Base-by-base conservation (phyloP, 37 sponge, comb jelly and placozoan genomes). In the Cladorhizidae sp. region DNA sequence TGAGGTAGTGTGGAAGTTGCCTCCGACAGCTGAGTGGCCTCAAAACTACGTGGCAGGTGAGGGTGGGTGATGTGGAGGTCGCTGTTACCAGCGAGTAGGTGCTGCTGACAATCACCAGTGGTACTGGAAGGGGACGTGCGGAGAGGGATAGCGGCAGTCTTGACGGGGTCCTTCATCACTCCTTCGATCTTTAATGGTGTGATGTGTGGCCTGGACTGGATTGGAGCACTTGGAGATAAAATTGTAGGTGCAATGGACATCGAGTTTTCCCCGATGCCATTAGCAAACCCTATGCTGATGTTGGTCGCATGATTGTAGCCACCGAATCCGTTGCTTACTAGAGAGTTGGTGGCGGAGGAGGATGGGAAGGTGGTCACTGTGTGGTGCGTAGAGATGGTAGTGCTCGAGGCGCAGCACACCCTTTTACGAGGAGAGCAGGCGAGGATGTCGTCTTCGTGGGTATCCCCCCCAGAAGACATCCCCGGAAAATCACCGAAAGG, bases 61-160 rank as follows among this genome's bases (percentile, higher is more conserved):
- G 80, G 71, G 71, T 80, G 80, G 23, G 68, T 25, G 80, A 5
- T 1, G 41, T 70, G 80, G 35, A 70, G 71, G 40, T 76, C 77
- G 20, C 28, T 40, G 37, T 64, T 76, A 1, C 43, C 21, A 38
- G 63, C 40, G 40, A 76, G 42, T 12, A 74, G 8, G 21, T 55
- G 3, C 5, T 20, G 21, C 31, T 35, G 3, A 35, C 14, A 35
- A 31, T 68, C 15, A 17, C 22, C 26, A 74, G 20, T 1, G 31
- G 57, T 11, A 26, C 57, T 22, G 11, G 57, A 32, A 18, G 56
- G 37, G 2, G 3, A 12, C 7, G 11, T 31, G 31, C 37, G 42
- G 28, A 57, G 74, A 17, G 56, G 29, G 37, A 37, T 37, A 23
- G 49, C 29, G 50, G 3, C 50, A 25, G 20, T 71, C n/a, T 14